These are phyloP conservation scores for Nematostella vectensis DNA, from an alignment of 92 coral and sea anemone species.

Conservation along the genomic window DNA sequence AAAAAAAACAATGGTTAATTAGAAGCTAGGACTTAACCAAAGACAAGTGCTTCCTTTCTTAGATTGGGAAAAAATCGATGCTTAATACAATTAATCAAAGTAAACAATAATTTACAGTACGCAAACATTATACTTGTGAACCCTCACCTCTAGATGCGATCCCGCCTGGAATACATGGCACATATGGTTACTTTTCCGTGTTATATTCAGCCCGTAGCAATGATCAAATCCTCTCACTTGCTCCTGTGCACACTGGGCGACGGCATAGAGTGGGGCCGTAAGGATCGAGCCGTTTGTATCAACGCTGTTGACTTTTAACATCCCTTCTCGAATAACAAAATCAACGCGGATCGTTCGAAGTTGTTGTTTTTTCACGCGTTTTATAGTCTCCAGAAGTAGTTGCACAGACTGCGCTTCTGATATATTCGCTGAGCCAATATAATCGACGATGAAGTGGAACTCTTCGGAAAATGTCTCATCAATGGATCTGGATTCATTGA, in stretches of 20 bases:
- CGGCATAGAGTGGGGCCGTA: conserved; percentile 93
- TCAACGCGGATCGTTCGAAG: conserved; percentile 71
- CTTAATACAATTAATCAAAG: too few relatives aligned
- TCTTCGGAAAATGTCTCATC: conserved; percentile 60
- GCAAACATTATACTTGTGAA: too few relatives aligned
- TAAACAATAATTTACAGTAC: too few relatives aligned
- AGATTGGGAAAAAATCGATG: too few relatives aligned
- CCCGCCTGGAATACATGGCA: conserved; percentile 98
- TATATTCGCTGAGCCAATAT: conserved; percentile 79
- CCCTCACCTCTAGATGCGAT: conserved; percentile 88
- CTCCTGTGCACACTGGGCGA: conserved; percentile 94
- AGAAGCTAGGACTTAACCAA: too few relatives aligned
- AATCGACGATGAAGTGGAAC: conserved; percentile 93
- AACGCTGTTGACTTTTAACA: conserved; percentile 65
- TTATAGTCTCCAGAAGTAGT: conserved; percentile 82
- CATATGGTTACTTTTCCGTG: conserved; percentile 83
- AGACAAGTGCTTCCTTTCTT: too few relatives aligned
- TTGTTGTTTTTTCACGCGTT: conserved; percentile 85
- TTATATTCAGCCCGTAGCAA: conserved; percentile 83
- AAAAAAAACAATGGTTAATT: too few relatives aligned
- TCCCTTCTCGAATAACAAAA: conserved; percentile 86
- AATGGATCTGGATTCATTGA: conserved; percentile 39
- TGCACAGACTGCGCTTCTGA: conserved; percentile 93
- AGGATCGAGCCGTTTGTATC: conserved; percentile 76
- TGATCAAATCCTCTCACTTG: conserved; percentile 88